Evolutionary conservation across 2,113 vertebrate species (phyloP).

Genomic region (Ameiurus melas): DNA sequence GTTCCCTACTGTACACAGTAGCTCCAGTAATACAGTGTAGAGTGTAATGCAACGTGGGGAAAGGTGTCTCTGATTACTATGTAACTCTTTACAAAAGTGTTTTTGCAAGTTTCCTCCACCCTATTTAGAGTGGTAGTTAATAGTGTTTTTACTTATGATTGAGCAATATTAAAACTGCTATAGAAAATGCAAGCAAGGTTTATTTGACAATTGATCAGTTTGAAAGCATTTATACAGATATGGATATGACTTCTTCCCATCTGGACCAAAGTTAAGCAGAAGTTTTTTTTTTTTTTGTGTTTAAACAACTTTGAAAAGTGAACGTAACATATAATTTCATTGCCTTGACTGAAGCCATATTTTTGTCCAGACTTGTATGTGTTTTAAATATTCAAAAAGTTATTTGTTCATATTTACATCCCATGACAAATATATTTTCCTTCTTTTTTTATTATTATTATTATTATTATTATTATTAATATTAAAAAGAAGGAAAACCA

Average conservation of each 20-base stretch:
- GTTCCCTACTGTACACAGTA: constrained; percentile 48
- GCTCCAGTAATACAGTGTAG: constrained; percentile 55
- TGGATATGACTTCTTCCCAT: constrained; percentile 23
- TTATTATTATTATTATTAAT: constrained; percentile 5
- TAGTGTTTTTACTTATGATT: constrained; percentile 48
- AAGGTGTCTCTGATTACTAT: constrained; percentile 48
- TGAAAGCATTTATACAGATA: constrained; percentile 35
- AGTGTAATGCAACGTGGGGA: constrained; percentile 44
- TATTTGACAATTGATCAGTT: constrained; percentile 35
- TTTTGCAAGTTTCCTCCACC: constrained; percentile 34
- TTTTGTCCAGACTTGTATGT: constrained; percentile 26
- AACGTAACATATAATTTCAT: constrained; percentile 16
- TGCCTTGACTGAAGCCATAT: constrained; percentile 48
- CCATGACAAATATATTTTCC: not conserved
- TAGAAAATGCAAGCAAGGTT: constrained; percentile 44
- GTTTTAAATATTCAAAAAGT: constrained; percentile 19
- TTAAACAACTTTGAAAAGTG: constrained; percentile 37
- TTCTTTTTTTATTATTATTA: no score
- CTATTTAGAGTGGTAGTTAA: constrained; percentile 39
- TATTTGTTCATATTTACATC: constrained; percentile 3
- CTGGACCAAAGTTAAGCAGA: constrained; percentile 45
- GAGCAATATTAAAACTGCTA: constrained; percentile 53
- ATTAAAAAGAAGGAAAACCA: not conserved
- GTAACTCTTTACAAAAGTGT: constrained; percentile 52
- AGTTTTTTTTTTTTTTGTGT: not conserved